Conservation (phyloP, 2,888 invertebrate species). For the Amiota communis region DNA sequence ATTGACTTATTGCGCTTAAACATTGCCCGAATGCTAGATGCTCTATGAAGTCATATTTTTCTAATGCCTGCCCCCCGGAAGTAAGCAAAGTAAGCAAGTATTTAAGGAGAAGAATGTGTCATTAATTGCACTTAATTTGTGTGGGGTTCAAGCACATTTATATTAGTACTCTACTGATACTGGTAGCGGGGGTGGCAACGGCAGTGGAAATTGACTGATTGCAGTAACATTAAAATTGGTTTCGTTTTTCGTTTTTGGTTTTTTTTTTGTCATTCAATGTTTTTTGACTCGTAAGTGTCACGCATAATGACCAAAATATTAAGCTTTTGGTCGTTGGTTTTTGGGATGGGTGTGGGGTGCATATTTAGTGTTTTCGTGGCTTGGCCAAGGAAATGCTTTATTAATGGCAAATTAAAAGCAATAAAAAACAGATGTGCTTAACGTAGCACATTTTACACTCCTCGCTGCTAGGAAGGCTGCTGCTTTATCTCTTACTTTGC, state of each 20-base stretch:
- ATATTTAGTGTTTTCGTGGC: not conserved
- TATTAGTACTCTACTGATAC: not conserved
- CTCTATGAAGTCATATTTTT: too few species aligned
- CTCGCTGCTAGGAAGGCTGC: not conserved
- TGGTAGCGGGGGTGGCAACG: not conserved
- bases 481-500: not conserved
- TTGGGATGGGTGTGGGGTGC: not conserved
- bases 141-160: not conserved
- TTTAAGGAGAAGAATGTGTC: not conserved
- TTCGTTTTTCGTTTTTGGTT: constrained; percentile 22
- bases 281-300: constrained; percentile 48
- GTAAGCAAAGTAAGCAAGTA: not conserved
- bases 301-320: constrained; percentile 34
- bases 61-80: not conserved
- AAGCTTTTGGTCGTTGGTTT: not conserved
- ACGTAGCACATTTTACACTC: constrained; percentile 65
- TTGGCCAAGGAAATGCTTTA: constrained; percentile 60
- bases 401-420: constrained; percentile 72
- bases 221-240: constrained; percentile 36
- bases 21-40: not conserved
- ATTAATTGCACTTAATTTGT: constrained; percentile 26
- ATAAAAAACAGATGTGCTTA: constrained; percentile 72
- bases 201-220: constrained; percentile 51
- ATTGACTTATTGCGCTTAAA: constrained; percentile 65
- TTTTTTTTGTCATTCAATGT: not conserved